These are phyloP conservation scores for Anomalospiza imberbis DNA, from an alignment of 2,797 vertebrate species.

Conservation along the genomic window DNA sequence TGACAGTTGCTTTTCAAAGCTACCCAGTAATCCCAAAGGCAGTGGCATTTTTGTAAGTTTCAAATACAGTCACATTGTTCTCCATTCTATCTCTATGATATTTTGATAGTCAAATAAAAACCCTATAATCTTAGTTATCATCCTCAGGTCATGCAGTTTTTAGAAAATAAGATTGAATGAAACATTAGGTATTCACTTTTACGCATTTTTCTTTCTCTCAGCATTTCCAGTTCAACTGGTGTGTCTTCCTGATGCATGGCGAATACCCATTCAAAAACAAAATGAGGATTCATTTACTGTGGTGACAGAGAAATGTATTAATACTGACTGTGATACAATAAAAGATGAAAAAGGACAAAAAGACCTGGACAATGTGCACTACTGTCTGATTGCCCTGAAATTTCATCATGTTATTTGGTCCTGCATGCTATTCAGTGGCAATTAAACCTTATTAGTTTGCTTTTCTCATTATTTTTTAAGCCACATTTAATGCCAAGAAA, in stretches of 20 bases:
- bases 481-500: neutral
- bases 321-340: neutral
- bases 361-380: neutral
- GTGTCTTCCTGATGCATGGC: neutral
- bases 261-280: constrained; percentile 5
- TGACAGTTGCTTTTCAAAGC: constrained; percentile 18
- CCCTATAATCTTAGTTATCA: neutral
- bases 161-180: constrained; percentile 5
- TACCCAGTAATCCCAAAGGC: neutral
- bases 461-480: neutral
- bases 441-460: neutral
- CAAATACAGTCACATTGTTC: neutral
- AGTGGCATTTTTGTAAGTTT: constrained; percentile 26
- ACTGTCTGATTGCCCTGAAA: neutral
- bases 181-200: neutral
- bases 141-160: neutral
- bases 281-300: constrained; percentile 10
- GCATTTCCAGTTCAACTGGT: neutral
- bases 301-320: constrained; percentile 19
- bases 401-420: neutral
- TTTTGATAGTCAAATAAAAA: constrained; percentile 26
- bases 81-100: neutral
- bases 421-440: neutral
- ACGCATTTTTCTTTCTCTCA: neutral
- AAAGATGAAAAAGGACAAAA: neutral